These are phyloP conservation scores for Corbicula japonica DNA, from an alignment of 2,888 invertebrate species.

Conservation along the genomic window DNA sequence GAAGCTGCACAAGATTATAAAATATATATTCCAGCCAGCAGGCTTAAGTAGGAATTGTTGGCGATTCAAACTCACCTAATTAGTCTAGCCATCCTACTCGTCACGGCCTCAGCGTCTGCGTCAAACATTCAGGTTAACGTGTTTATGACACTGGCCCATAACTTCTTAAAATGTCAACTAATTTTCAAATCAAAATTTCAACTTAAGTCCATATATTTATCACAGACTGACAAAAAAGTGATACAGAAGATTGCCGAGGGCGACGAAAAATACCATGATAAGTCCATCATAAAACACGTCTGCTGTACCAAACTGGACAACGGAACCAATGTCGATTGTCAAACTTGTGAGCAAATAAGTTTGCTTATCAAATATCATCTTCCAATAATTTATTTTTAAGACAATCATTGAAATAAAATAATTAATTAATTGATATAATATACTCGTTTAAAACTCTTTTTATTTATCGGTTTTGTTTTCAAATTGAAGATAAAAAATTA, in stretches of 20 bases:
- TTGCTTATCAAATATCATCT: too few species aligned
- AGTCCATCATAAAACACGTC: conserved; percentile 62
- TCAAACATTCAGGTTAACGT: background rate
- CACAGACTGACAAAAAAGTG: conserved; percentile 76
- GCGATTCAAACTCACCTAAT: too few species aligned
- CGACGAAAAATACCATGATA: conserved; percentile 18
- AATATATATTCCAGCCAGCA: too few species aligned
- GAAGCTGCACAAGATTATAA: too few species aligned
- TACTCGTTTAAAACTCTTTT: too few species aligned
- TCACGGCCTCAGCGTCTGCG: background rate
- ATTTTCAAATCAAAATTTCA: background rate
- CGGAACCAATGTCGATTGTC: conserved; percentile 7
- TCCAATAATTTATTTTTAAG: too few species aligned
- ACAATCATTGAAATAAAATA: too few species aligned
- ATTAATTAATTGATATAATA: too few species aligned
- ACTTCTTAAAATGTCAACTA: background rate
- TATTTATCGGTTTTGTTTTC: too few species aligned
- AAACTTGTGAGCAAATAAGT: too few species aligned
- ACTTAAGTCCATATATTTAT: background rate
- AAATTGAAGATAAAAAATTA: too few species aligned
- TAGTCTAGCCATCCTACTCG: background rate
- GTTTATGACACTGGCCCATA: background rate
- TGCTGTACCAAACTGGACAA: conserved; percentile 62
- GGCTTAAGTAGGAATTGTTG: too few species aligned
- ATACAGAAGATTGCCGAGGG: conserved; percentile 73